These are phyloP conservation scores for Antechinus stuartii DNA, from an alignment of 2,113 vertebrate species.

Conservation along the genomic window DNA sequence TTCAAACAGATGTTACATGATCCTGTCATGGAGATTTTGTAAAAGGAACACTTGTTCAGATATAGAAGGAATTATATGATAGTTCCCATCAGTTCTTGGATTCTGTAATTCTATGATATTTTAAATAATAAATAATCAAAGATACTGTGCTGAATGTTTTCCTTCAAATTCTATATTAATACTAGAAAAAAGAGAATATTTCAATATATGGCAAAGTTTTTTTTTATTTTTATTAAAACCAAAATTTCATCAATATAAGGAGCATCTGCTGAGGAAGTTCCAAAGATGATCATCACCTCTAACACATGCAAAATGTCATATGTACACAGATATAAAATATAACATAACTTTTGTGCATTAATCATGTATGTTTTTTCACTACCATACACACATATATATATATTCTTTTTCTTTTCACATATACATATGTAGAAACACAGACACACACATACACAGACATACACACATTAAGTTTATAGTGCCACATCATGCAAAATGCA, in stretches of 20 bases:
- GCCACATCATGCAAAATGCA: too few relatives aligned
- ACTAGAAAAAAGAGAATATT: not conserved
- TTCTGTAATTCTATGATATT: not conserved
- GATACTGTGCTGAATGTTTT: accelerated
- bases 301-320: not conserved
- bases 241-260: not conserved
- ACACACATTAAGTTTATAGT: too few relatives aligned
- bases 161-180: not conserved
- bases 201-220: not conserved
- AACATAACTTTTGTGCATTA: not conserved
- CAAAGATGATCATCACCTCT: not conserved
- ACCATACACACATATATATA: too few relatives aligned
- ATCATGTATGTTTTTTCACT: too few relatives aligned
- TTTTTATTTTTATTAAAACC: too few relatives aligned
- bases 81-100: not conserved
- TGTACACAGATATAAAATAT: not conserved
- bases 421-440: too few relatives aligned
- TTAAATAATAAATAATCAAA: not conserved
- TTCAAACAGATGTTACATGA: too few relatives aligned
- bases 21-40: too few relatives aligned
- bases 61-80: not conserved
- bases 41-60: not conserved
- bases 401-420: too few relatives aligned
- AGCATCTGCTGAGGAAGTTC: not conserved
- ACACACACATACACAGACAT: too few relatives aligned